phyloP scores from a whole-genome alignment of 2,113 vertebrate species.

The Scartelaos histophorus region DNA sequence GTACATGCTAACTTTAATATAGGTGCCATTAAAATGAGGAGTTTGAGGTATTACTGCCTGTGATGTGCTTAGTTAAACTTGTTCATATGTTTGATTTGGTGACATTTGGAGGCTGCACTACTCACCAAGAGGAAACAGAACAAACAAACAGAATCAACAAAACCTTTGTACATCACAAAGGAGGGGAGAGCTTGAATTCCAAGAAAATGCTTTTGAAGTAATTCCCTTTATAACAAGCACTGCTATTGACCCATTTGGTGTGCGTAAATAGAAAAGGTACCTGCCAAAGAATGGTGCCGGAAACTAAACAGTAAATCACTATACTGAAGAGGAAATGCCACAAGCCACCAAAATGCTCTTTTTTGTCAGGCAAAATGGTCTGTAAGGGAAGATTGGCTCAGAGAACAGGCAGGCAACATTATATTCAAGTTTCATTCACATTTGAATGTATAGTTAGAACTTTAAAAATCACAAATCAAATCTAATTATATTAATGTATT shows the following conservation, averaged over 20 bases:
- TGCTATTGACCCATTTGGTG: constrained; percentile 2
- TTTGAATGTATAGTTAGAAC: too few species aligned
- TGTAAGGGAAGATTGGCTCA: too few species aligned
- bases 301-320: neutral
- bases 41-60: neutral
- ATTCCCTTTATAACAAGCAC: constrained; percentile 27
- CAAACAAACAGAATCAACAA: constrained; percentile 14
- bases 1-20: neutral
- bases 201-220: constrained; percentile 22
- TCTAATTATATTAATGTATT: too few species aligned
- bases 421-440: too few species aligned
- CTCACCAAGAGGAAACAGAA: constrained; percentile 1
- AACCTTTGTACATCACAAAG: constrained; percentile 21
- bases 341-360: too few species aligned
- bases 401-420: too few species aligned
- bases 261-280: neutral
- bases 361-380: too few species aligned
- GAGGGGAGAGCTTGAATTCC: constrained; percentile 31
- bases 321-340: neutral
- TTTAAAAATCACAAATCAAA: too few species aligned
- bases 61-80: neutral
- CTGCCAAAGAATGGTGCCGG: neutral
- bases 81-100: constrained; percentile 12
- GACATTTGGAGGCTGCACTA: neutral
- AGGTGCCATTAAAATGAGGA: neutral